Evolutionary conservation across 2,113 vertebrate genomes (phyloP), one percentile per base, ranked within the genome.

Genomic region (Phyllostomus discolor): DNA sequence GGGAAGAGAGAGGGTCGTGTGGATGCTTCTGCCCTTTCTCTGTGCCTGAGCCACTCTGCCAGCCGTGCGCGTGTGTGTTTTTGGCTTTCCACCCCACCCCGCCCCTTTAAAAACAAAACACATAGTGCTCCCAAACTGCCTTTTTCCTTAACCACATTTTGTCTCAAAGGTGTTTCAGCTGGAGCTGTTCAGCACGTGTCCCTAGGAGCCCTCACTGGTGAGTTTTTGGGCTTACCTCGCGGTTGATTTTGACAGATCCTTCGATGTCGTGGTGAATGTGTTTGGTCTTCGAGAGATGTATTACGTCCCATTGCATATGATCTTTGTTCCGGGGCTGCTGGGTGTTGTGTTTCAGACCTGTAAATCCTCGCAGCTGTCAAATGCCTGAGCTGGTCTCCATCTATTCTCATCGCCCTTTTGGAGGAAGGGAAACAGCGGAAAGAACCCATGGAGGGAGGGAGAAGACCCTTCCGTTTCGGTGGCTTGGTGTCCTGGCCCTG

Each of bases 201-300:
- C n/a, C 79, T 31, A 33, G 52, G 4, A 80, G 80, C 43, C 62
- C n/a, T 59, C 69, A 35, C 78, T 91, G 24, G 35, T 94, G 91
- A 69, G 46, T 85, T 88, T 87, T 84, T 54, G 20, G 6, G 88
- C 75, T 94, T 66, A 43, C 14, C 67, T 75, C 81, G 38, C 38
- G 70, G 66, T 88, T 31, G 78, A 50, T 64, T 73, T 81, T 89
- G 83, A 90, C 70, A 92, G 90, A 67, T 62, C 31, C 48, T 93
- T 94, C 7, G 28, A 48, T 41, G 54, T 24, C 4, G 0, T 79
- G 78, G 64, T 14, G 33, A n/a, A 24, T 86, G 57, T 24, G 35
- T 14, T 69, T 92, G 43, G 46, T 79, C 88, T 92, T 86, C 10
- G 14, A 86, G 81, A n/a, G 94, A 69, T 62, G 85, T 96, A 54